Percentiles rank a stretch among this genome's conserved stretches.
Evolutionary conservation across 2,113 vertebrate genomes (phyloP).

Genomic region (Amphiprion ocellaris): DNA sequence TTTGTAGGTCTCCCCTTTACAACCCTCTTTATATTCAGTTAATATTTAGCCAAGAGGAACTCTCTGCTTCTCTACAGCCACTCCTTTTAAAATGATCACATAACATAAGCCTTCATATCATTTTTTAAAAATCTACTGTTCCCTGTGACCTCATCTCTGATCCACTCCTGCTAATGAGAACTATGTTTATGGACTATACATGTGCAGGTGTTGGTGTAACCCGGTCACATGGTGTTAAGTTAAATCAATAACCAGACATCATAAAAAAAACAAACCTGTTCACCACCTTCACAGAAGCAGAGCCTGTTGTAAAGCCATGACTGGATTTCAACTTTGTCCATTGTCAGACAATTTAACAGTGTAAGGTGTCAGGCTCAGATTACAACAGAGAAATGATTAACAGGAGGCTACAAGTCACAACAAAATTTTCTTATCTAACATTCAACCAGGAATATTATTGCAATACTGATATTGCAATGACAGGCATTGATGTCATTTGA

Average conservation of each 20-base stretch:
- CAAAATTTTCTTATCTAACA: background rate
- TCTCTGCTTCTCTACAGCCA: background rate
- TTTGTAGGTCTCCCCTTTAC: background rate
- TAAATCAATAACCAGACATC: conserved; percentile 64
- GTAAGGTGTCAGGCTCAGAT: background rate
- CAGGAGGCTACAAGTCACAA: background rate
- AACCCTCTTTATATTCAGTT: conserved; percentile 23
- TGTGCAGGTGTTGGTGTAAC: background rate
- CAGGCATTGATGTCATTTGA: background rate
- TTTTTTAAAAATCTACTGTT: background rate
- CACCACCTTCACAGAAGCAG: too few species aligned
- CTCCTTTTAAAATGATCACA: background rate
- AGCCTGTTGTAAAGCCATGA: background rate
- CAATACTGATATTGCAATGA: background rate
- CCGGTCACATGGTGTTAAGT: conserved; percentile 21
- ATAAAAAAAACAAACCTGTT: conserved; percentile 46
- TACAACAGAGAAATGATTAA: conserved; percentile 8
- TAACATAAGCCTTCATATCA: background rate
- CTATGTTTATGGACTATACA: background rate
- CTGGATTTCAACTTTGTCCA: background rate
- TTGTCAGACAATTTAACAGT: background rate
- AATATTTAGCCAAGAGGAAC: conserved; percentile 40
- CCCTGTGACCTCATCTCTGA: background rate
- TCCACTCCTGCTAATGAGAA: too few species aligned
- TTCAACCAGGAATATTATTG: background rate